Evolutionary conservation across 2,113 vertebrate genomes (phyloP), one percentile per base, ranked within the genome.

Genomic region (Candoia aspera): DNA sequence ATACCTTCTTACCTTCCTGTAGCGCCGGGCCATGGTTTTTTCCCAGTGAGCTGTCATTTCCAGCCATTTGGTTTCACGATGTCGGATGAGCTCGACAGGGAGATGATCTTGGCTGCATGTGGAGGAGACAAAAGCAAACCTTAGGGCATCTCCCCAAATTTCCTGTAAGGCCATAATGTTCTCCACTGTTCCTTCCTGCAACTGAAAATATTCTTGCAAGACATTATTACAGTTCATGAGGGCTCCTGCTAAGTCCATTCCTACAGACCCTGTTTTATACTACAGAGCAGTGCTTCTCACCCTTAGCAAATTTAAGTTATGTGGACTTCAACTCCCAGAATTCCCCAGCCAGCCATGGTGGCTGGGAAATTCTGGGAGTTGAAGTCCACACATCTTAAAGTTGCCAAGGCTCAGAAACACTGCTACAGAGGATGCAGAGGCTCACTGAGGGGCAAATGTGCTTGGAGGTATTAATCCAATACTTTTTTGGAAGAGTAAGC

Each of bases 41-140:
- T 98, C 98, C 98, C 98, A 98, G 57, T 98, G 98, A 9, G 90
- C 95, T 1, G 98, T 98, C 95, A 99, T 98, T 88, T 97, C 97
- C 84, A 99, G 97, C 98, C 98, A 99, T 93, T 98, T 98, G 96
- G 97, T 97, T 95, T 99, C 98, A 89, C 98, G 97, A 92, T 98
- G 98, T 83, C 98, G 97, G 94, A 99, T 97, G 42, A 98, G 93
- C 92, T 98, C 98, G 62, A 98, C 97, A 21, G 98, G 53, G 3
- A 97, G 97, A 1, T 97, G 97, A 59, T 85, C 90, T 0, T 86
- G 83, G 83, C 97, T 97, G 60, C 13, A 79, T 87, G 37, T 53
- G 46, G 55, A 62, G 90, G 21, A 57, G 0, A 59, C 4, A 86
- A 58, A 17, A 57, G 11, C 12, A 53, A 68, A 4, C 2, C 64